Evolutionary conservation across 2,113 vertebrate species (phyloP).

Genomic region (Candoia aspera): DNA sequence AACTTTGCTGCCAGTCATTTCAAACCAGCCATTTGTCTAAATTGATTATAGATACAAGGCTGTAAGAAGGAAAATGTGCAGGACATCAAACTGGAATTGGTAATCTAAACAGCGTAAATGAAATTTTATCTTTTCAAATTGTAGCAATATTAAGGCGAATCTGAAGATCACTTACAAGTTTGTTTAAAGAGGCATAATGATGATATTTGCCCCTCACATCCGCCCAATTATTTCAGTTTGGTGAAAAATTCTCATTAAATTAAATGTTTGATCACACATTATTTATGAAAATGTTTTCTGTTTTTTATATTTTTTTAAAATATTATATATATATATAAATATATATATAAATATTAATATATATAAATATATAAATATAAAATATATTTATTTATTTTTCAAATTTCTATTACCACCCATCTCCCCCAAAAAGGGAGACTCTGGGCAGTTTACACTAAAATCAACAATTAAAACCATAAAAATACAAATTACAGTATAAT

Average conservation of each 20-base stretch:
- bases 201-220: background rate
- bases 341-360: no score
- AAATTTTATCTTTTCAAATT: background rate
- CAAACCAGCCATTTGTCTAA: background rate
- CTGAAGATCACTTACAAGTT: background rate
- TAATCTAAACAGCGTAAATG: background rate
- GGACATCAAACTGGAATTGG: background rate
- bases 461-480: no score
- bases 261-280: background rate
- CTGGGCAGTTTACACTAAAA: no score
- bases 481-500: no score
- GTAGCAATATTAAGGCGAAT: background rate
- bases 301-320: background rate
- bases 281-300: background rate
- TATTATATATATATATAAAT: no score
- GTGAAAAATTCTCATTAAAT: background rate
- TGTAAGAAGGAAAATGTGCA: background rate
- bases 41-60: rapidly evolving
- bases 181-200: background rate
- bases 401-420: no score
- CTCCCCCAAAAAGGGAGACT: no score
- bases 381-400: no score
- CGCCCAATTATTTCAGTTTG: background rate
- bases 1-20: background rate
- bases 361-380: no score